These are phyloP conservation scores for Ammospiza maritima DNA, from an alignment of 2,797 vertebrate genomes.

Conservation along the genomic window DNA sequence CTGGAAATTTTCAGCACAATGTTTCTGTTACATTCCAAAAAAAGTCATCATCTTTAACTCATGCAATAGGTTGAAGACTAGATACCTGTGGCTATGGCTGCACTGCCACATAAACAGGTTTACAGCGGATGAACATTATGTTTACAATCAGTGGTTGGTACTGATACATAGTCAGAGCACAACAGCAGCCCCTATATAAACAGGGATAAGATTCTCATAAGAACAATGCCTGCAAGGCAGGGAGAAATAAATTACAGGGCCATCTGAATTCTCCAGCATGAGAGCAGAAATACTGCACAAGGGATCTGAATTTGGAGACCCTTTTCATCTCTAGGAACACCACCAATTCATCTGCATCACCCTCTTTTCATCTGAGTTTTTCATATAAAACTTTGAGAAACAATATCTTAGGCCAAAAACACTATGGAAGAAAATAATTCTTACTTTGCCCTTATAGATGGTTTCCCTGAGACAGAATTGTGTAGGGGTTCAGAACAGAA, in stretches of 20 bases:
- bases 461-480: not conserved
- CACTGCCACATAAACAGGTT: not conserved
- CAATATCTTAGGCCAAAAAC: not conserved
- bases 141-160: not conserved
- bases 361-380: not conserved
- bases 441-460: not conserved
- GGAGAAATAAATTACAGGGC: not conserved
- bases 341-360: not conserved
- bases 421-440: not conserved
- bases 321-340: not conserved
- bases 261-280: not conserved
- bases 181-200: not conserved
- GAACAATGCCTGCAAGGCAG: not conserved
- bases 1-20: not conserved
- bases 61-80: not conserved
- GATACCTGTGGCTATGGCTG: not conserved
- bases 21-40: not conserved
- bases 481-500: not conserved
- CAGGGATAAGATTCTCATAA: not conserved
- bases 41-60: not conserved
- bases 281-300: not conserved
- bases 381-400: not conserved
- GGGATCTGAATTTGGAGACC: not conserved
- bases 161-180: not conserved
- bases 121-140: not conserved